A percentile compares a stretch with the other conserved stretches of the same genome.
These are phyloP conservation scores for Hoplodrina blanda DNA, from an alignment of 2,888 invertebrate genomes.

Conservation along the genomic window DNA sequence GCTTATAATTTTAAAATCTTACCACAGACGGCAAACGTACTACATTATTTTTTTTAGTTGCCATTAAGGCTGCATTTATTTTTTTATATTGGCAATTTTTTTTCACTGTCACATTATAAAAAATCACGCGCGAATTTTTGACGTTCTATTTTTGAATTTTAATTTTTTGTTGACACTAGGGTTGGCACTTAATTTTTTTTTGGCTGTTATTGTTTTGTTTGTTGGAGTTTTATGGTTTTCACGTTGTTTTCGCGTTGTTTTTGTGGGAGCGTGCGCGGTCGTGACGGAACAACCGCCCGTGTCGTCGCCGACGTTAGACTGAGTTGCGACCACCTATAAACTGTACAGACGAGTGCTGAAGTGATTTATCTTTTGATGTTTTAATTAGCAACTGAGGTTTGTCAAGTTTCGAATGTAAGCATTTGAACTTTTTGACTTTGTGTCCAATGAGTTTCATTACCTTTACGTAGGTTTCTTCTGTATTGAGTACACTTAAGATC, in stretches of 20 bases:
- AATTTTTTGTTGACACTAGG: constrained; percentile 60
- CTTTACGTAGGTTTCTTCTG: background rate
- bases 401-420: constrained; percentile 35
- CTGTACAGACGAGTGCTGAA: constrained; percentile 69
- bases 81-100: constrained; percentile 58
- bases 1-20: constrained; percentile 77
- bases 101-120: constrained; percentile 66
- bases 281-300: constrained; percentile 71
- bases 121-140: constrained; percentile 40
- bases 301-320: constrained; percentile 79
- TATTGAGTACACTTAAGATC: background rate
- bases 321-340: constrained; percentile 74
- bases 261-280: constrained; percentile 61
- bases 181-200: constrained; percentile 65
- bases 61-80: constrained; percentile 73
- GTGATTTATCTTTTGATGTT: constrained; percentile 67
- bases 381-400: constrained; percentile 64
- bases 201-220: constrained; percentile 68
- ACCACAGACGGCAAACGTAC: constrained; percentile 89
- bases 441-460: constrained; percentile 9
- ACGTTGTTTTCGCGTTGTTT: constrained; percentile 66
- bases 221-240: constrained; percentile 61
- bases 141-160: constrained; percentile 40
- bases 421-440: constrained; percentile 32
- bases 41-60: constrained; percentile 88